Conservation (phyloP, 37 sponge, comb jelly and placozoan genomes). For the Spongia lamella region DNA sequence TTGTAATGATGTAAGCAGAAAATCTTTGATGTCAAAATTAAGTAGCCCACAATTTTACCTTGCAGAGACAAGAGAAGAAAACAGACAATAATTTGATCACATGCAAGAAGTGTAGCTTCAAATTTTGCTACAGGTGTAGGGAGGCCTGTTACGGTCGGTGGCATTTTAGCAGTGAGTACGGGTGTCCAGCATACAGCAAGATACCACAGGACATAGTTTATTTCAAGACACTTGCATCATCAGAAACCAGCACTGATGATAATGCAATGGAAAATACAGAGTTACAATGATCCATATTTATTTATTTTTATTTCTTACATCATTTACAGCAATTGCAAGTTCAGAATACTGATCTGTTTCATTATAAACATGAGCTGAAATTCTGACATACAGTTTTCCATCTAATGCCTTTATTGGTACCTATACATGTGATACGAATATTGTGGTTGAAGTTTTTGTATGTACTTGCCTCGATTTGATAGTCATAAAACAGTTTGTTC, state of each 20-base stretch:
- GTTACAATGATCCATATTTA: no score
- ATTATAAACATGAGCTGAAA: conserved; percentile 80
- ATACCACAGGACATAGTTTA: conserved; percentile 24
- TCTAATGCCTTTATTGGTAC: conserved; percentile 62
- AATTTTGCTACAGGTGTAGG: conserved; percentile 55
- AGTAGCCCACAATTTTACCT: not conserved
- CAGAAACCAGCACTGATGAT: not conserved
- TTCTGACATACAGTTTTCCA: conserved; percentile 58
- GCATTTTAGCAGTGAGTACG: conserved; percentile 65
- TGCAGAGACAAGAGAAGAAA: conserved; percentile 38
- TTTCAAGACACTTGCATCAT: not conserved
- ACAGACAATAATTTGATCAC: conserved; percentile 56
- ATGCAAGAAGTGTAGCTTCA: conserved; percentile 49
- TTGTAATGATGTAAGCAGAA: conserved; percentile 52
- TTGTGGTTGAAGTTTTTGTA: not conserved
- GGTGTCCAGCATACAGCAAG: conserved; percentile 46
- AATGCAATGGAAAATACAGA: no score
- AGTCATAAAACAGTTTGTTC: conserved; percentile 53
- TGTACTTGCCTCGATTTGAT: conserved; percentile 67
- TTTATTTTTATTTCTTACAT: no score
- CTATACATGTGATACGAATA: conserved; percentile 21
- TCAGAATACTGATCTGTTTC: not conserved
- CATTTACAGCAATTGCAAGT: no score
- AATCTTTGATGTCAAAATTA: not conserved
- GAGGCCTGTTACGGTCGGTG: conserved; percentile 71